A percentile compares a stretch with the other conserved stretches of the same genome.
These are phyloP conservation scores for Xiphias gladius DNA, from an alignment of 2,113 vertebrate species.

Conservation along the genomic window DNA sequence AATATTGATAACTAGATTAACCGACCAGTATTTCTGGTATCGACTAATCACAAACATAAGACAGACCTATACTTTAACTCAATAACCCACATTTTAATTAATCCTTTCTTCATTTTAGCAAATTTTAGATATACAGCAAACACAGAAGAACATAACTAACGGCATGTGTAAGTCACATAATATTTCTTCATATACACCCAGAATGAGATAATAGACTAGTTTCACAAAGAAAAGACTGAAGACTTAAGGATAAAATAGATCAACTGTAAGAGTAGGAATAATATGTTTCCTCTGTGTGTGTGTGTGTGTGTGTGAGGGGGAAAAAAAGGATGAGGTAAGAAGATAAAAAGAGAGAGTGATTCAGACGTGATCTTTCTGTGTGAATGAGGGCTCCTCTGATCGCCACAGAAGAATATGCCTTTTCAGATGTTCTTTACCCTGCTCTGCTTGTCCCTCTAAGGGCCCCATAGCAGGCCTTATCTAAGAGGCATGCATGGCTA, in stretches of 20 bases:
- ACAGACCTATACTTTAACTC: neutral
- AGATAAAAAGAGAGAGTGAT: constrained; percentile 45
- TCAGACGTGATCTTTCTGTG: constrained; percentile 49
- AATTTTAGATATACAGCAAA: neutral
- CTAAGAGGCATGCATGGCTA: constrained; percentile 60
- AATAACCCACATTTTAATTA: neutral
- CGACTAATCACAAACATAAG: too few relatives aligned
- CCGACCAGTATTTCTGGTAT: too few relatives aligned
- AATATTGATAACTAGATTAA: too few relatives aligned
- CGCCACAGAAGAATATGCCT: constrained; percentile 56
- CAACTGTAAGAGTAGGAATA: neutral
- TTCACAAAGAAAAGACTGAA: constrained; percentile 15
- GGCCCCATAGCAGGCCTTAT: constrained; percentile 69
- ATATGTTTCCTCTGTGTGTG: constrained; percentile 13
- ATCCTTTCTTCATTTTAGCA: neutral
- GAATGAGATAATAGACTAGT: constrained; percentile 7
- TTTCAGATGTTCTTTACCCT: constrained; percentile 57
- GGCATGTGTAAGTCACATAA: neutral
- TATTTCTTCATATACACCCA: neutral
- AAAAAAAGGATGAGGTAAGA: neutral
- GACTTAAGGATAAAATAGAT: neutral
- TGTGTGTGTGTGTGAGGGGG: neutral
- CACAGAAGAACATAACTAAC: constrained; percentile 9
- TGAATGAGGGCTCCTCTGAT: constrained; percentile 63
- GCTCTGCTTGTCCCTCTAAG: constrained; percentile 74